phyloP scores from a whole-genome alignment of 2,797 vertebrate species.

The Telmatherina bonti region DNA sequence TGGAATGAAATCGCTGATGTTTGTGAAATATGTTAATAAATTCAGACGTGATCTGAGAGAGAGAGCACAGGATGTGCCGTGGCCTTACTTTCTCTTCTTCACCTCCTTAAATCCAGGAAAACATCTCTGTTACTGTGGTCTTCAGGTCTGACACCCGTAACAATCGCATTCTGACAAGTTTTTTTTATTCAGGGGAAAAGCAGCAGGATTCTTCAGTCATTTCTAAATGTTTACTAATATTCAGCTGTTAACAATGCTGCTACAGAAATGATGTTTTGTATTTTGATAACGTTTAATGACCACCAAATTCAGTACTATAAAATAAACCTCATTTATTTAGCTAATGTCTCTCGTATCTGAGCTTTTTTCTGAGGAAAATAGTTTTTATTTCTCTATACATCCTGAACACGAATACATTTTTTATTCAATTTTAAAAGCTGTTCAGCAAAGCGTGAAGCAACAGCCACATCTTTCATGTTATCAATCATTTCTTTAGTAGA shows the following conservation, averaged over 20 bases:
- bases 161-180: too few relatives aligned
- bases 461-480: constrained; percentile 10
- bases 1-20: too few relatives aligned
- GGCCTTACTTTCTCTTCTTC: too few relatives aligned
- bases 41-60: too few relatives aligned
- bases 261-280: constrained; percentile 29
- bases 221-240: constrained; percentile 51
- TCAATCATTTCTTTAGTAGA: not conserved
- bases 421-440: constrained; percentile 11
- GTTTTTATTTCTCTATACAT: not conserved
- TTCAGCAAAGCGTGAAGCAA: constrained; percentile 7
- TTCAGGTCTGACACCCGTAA: too few relatives aligned
- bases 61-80: too few relatives aligned
- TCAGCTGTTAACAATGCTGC: not conserved
- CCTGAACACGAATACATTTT: not conserved
- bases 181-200: constrained; percentile 39
- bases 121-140: too few relatives aligned
- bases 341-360: not conserved
- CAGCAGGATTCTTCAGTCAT: constrained; percentile 37
- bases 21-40: too few relatives aligned
- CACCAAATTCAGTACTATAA: not conserved
- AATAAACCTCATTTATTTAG: not conserved
- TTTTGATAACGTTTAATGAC: constrained; percentile 14
- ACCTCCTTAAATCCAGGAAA: too few relatives aligned
- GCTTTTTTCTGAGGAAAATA: not conserved